These are phyloP conservation scores for Ochotona princeps DNA, from an alignment of 2,113 vertebrate species.

Conservation along the genomic window DNA sequence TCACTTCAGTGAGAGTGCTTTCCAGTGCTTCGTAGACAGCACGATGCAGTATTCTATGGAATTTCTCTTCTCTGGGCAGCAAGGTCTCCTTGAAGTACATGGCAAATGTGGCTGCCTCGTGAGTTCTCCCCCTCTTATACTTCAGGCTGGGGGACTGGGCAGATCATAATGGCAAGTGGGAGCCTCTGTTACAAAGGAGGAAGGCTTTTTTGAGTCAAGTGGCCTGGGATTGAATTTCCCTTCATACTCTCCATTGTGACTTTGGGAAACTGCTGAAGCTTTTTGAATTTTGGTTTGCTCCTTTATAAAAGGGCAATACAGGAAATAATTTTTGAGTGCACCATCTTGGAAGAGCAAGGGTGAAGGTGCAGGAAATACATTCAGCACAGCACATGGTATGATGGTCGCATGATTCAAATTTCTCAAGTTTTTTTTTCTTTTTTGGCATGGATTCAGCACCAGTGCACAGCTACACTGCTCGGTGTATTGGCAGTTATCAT, in stretches of 20 bases:
- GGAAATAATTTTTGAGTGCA: background rate
- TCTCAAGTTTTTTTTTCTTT: background rate
- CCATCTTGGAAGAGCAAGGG: conserved; percentile 8
- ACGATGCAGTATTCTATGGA: background rate
- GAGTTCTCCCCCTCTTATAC: background rate
- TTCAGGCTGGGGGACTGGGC: background rate
- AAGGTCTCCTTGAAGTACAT: background rate
- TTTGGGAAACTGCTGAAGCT: background rate
- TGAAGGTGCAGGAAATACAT: background rate
- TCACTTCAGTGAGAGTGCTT: background rate
- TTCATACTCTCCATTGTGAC: background rate
- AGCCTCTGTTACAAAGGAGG: background rate
- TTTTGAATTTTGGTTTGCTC: background rate
- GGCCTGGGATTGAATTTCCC: background rate
- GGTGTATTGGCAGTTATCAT: background rate
- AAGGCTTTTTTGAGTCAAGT: background rate
- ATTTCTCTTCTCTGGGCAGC: background rate
- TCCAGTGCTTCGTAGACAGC: background rate
- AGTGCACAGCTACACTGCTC: background rate
- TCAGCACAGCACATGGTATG: background rate
- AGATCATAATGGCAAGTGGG: background rate
- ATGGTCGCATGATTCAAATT: background rate
- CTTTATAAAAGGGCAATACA: background rate
- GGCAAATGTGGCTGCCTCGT: background rate
- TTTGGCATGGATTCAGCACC: background rate